Evolutionary conservation across 2,888 invertebrate genomes (phyloP), one percentile per base, ranked within the genome.

Genomic region (Hirtodrosophila confusa): DNA sequence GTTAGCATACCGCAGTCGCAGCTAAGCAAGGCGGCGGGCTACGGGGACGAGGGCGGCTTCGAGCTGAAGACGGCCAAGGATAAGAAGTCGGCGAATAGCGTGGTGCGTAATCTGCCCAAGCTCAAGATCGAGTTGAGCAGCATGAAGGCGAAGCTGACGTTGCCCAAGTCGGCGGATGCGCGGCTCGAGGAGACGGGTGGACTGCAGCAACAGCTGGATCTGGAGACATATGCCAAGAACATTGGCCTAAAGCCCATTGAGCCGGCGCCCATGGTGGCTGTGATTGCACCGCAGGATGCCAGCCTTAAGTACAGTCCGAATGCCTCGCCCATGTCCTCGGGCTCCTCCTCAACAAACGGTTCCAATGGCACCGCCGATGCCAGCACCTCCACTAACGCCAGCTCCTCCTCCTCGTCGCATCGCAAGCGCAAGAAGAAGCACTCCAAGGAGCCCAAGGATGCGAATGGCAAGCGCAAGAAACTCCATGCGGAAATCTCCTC

Each of bases 381-480:
- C 43, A 65, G 61, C 37, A 68, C 47, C 31, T 54, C 56, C 4
- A 57, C 23, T 7, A n/a, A 48, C 7, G 12, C 41, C 0, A 39
- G 61, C 0, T 50, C 75, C 0, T 72, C 74, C 0, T 79, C 87
- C 0, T 86, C 89, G 0, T 89, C 92, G 17, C 93, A 92, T 64
- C 93, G 93, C 80, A 93, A 93, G 80, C 90, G 93, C 31, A 93
- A 93, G 80, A 93, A 93, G 90, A 93, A 93, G 79, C 93, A 93
- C 82, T 93, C 93, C 1, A 93, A 93, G 82, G 92, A 92, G 62
- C 92, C 93, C 0, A 89, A 90, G 58, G 90, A 91, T 40, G 68
- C 90, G 0, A 90, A 89, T 39, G 88, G 91, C 33, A 93, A 93
- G 70, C 92, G 93, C 35, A 88, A 93, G 40, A 93, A 93, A 80